These are phyloP conservation scores for Psilopogon haemacephalus DNA, from an alignment of 2,113 vertebrate species.

Conservation along the genomic window DNA sequence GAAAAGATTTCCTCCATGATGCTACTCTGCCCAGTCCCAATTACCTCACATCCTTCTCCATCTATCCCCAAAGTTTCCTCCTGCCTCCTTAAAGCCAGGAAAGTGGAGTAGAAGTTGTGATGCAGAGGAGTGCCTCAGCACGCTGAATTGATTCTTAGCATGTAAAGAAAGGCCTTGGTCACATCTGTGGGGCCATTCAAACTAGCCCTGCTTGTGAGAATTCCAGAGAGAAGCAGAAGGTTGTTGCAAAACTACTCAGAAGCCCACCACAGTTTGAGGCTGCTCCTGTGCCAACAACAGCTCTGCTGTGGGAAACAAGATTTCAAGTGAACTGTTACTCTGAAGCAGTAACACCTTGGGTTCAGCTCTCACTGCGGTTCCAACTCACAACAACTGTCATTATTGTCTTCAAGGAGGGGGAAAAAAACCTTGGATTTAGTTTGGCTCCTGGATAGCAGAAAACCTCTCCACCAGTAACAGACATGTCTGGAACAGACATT, in stretches of 20 bases:
- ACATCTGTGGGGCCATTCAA: not conserved
- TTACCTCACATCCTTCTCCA: not conserved
- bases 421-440: not conserved
- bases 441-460: not conserved
- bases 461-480: not conserved
- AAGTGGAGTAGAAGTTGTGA: not conserved
- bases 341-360: not conserved
- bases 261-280: not conserved
- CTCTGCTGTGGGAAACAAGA: not conserved
- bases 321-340: not conserved
- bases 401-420: not conserved
- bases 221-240: not conserved
- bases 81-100: not conserved
- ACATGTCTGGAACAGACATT: not conserved
- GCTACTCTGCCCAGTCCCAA: not conserved
- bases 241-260: not conserved
- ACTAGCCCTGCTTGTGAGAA: not conserved
- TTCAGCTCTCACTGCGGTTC: not conserved
- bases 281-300: not conserved
- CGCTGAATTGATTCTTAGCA: not conserved
- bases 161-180: not conserved
- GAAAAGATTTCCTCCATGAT: not conserved
- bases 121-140: fast-evolving
- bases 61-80: not conserved
- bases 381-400: fast-evolving